phyloP scores from a whole-genome alignment of 2,113 vertebrate genomes.

The Chaenocephalus aceratus region DNA sequence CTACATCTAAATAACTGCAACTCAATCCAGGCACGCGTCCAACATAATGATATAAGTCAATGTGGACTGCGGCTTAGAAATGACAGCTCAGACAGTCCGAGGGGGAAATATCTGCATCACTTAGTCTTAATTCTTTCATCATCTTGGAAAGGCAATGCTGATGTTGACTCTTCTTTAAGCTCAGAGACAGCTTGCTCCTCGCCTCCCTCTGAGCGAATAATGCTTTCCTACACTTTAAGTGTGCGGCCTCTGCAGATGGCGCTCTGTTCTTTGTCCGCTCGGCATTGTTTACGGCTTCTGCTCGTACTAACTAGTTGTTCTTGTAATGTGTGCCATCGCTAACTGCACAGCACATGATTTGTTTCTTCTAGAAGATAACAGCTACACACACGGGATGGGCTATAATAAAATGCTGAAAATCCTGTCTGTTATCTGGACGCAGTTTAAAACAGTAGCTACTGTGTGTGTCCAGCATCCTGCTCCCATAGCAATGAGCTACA shows the following conservation, averaged over 20 bases:
- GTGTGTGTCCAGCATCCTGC: conserved; percentile 15
- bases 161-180: conserved; percentile 51
- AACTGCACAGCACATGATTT: conserved; percentile 28
- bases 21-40: conserved; percentile 54
- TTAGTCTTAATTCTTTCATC: conserved; percentile 18
- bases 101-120: conserved; percentile 54
- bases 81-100: conserved; percentile 40
- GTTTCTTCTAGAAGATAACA: conserved; percentile 23
- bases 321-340: conserved; percentile 38
- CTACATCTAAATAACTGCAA: conserved; percentile 59
- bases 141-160: conserved; percentile 17
- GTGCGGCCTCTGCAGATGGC: conserved; percentile 33
- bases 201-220: conserved; percentile 37
- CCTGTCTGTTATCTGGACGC: background rate
- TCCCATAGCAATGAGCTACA: conserved; percentile 12
- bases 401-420: conserved; percentile 16
- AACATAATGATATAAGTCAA: conserved; percentile 58
- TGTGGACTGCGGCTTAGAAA: conserved; percentile 55
- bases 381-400: background rate
- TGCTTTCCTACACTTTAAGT: conserved; percentile 42
- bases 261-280: conserved; percentile 27
- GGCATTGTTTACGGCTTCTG: conserved; percentile 26
- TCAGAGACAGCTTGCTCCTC: conserved; percentile 47
- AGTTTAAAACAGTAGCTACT: background rate
- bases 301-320: conserved; percentile 35